phyloP scores from a whole-genome alignment of 2,113 vertebrate genomes.

The Euleptes europaea region DNA sequence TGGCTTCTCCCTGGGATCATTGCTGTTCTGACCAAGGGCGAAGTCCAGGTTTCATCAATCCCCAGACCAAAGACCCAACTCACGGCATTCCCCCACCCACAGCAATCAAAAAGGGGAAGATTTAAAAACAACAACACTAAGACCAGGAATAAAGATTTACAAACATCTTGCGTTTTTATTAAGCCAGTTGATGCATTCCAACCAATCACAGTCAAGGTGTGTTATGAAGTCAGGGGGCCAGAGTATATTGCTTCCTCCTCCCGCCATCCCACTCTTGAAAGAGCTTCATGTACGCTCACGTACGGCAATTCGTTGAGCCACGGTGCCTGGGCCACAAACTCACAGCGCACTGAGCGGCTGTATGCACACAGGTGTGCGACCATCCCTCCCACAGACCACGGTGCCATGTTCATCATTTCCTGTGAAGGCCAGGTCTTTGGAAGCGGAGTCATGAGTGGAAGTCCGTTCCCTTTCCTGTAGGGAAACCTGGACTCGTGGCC shows the following conservation, averaged over 20 bases:
- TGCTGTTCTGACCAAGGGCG: neutral
- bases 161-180: conserved; percentile 58
- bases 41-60: too few species aligned
- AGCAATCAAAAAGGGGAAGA: neutral
- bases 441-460: neutral
- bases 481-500: neutral
- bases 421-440: neutral
- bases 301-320: neutral
- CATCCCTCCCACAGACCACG: neutral
- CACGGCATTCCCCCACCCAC: too few species aligned
- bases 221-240: neutral
- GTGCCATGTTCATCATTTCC: neutral
- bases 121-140: neutral
- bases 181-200: conserved; percentile 23
- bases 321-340: neutral
- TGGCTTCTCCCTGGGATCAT: neutral
- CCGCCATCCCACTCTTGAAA: neutral
- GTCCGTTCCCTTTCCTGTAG: neutral
- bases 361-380: too few species aligned
- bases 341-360: neutral
- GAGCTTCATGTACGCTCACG: neutral
- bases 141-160: conserved; percentile 1
- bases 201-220: neutral
- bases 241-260: neutral
- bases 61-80: too few species aligned